These are phyloP conservation scores for Brachystomella parvula DNA, from an alignment of 1,140 invertebrate species.

Conservation along the genomic window DNA sequence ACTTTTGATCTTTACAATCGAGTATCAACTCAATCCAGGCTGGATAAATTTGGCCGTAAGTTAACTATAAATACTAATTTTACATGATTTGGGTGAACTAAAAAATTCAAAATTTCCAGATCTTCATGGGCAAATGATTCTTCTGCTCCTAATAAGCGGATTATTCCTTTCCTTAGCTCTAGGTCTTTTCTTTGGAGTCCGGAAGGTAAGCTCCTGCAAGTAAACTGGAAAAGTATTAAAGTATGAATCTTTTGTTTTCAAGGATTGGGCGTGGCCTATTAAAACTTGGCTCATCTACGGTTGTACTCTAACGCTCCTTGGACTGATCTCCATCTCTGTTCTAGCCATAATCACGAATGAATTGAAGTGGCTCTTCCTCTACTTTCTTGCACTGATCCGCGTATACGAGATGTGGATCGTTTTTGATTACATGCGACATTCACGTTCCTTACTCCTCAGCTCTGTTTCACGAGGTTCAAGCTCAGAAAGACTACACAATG, in stretches of 20 bases:
- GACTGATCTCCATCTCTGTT: conserved; percentile 27
- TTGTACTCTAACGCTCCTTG: conserved; percentile 27
- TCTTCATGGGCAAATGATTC: conserved; percentile 27
- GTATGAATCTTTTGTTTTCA: conserved; percentile 2
- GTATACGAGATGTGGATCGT: conserved; percentile 38
- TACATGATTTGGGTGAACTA: not conserved
- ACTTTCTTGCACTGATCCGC: conserved; percentile 23
- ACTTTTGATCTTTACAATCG: conserved; percentile 3
- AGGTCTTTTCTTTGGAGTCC: conserved; percentile 31
- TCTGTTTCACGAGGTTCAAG: conserved; percentile 16
- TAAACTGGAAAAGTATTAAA: conserved; percentile 3
- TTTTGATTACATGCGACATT: conserved; percentile 32
- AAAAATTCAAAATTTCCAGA: conserved; percentile 20
- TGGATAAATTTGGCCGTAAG: conserved; percentile 32
- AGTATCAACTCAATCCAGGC: conserved; percentile 15
- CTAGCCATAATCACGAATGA: conserved; percentile 25
- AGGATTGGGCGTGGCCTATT: conserved; percentile 34
- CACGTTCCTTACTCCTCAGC: conserved; percentile 23
- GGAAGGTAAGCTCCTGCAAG: conserved; percentile 21
- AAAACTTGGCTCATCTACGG: conserved; percentile 36
- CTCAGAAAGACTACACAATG: conserved; percentile 35
- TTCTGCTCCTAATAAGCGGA: conserved; percentile 26
- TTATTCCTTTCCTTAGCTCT: conserved; percentile 28
- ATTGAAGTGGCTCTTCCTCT: conserved; percentile 24
- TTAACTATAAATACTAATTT: not conserved